Conservation (phyloP, 2,888 invertebrate species). For the Autographa gamma region DNA sequence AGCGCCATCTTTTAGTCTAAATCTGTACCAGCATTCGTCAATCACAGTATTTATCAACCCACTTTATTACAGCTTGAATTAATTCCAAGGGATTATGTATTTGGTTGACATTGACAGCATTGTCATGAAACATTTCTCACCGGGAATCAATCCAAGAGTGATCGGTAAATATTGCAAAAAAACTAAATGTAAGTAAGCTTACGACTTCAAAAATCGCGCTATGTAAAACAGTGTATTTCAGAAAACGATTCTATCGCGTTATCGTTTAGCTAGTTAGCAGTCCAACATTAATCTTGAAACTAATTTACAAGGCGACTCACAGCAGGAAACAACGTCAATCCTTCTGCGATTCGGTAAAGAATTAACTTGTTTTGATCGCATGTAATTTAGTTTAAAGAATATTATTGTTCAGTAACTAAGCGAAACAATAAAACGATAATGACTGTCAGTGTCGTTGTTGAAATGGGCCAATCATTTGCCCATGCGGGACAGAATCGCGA, state of each 20-base stretch:
- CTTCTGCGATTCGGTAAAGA: neutral
- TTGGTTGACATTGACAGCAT: constrained; percentile 11
- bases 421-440: constrained; percentile 11
- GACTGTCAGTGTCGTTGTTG: neutral
- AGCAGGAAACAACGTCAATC: neutral
- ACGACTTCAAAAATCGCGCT: constrained; percentile 8
- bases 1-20: constrained; percentile 12
- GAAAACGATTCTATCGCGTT: constrained; percentile 9
- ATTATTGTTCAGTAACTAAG: neutral
- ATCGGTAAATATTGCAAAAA: constrained; percentile 9
- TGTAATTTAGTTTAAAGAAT: neutral
- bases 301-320: neutral
- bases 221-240: neutral
- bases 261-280: neutral
- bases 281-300: neutral
- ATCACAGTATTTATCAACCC: constrained; percentile 19
- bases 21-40: neutral
- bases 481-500: neutral
- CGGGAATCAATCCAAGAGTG: constrained; percentile 12
- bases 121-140: constrained; percentile 19
- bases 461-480: constrained; percentile 5
- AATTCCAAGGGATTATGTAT: constrained; percentile 24
- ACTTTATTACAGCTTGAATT: constrained; percentile 19
- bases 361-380: neutral
- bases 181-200: neutral